Base-by-base conservation (phyloP, 2,888 invertebrate species). In the Auanema sp. region DNA sequence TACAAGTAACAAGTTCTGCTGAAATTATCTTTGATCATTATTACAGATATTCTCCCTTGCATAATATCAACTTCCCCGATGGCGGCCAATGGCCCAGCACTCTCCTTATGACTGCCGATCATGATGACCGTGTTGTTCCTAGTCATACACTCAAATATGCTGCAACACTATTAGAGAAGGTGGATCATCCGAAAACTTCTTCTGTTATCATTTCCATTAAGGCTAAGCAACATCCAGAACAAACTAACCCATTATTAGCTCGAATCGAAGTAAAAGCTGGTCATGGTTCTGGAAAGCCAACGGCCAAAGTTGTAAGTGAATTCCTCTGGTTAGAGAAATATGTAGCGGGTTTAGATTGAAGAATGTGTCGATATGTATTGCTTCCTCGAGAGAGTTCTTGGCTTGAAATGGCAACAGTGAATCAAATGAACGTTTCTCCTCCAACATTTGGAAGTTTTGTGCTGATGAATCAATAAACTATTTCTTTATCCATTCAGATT, bases 201-300 rank as follows among this genome's bases (percentile, higher is more conserved):
- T 62, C 33, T 51, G 12, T 18, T 12, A 5, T 18, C 52, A 23
- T 18, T n/a, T n/a, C n/a, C n/a, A n/a, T n/a, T n/a, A n/a, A 65
- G 65, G 62, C 66, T 3, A 59, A 64, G 40, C 23, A 58, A 11
- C 64, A 64, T 14, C 18, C 51, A 0, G 40, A 10, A 21, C 64
- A 64, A 24, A 24, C 18, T 12, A 60, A 66, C 18, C 66, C 64
- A 4, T 54, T 66, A 3, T 51, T 98, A 69, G 90, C 93, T 62
- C 88, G 92, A 62, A 89, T 98, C 71, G 96, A 98, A 84, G 93
- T 92, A 63, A 93, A 94, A 86, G 92, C 96, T 18, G 98, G 98
- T 0, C 98, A 98, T 87, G 97, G 97, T 51, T 89, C 90, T 67
- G 97, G 97, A 41, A 98, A 97, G 85, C 96, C 97, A 58, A 96